Evolutionary conservation across 2,113 vertebrate genomes (phyloP).

Genomic region (Dasyurus viverrinus): DNA sequence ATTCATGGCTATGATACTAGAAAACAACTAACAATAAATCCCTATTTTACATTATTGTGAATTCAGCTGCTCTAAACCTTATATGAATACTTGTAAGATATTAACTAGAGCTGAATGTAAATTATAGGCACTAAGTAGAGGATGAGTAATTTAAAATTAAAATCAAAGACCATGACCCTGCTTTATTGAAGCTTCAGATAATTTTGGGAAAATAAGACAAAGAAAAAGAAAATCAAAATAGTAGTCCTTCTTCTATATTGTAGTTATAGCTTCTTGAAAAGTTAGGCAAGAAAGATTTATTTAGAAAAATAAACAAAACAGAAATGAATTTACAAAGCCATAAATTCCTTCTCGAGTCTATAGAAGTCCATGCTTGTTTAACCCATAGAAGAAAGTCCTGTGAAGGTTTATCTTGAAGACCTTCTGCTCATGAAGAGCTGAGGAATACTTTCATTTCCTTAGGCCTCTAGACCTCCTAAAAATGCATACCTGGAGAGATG

Average conservation of each 20-base stretch:
- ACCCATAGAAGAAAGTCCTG: background rate
- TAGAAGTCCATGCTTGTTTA: background rate
- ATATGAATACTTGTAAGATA: background rate
- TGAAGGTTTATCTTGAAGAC: background rate
- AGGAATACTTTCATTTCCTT: background rate
- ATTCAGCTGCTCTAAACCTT: background rate
- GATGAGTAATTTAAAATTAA: conserved; percentile 25
- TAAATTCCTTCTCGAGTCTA: background rate
- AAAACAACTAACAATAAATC: background rate
- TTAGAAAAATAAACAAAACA: background rate
- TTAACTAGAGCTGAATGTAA: background rate
- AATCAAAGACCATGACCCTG: background rate
- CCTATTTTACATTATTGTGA: background rate
- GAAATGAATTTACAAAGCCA: background rate
- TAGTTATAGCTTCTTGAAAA: background rate
- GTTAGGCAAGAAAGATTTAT: background rate
- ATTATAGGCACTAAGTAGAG: background rate
- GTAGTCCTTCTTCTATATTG: background rate
- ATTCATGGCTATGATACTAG: background rate
- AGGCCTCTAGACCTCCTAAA: background rate
- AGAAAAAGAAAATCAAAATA: background rate
- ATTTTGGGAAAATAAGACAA: conserved; percentile 9
- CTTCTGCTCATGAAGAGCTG: background rate
- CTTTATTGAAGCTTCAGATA: background rate
- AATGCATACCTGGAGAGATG: background rate